phyloP scores from a whole-genome alignment of 2,113 vertebrate species.

The Vimba vimba region DNA sequence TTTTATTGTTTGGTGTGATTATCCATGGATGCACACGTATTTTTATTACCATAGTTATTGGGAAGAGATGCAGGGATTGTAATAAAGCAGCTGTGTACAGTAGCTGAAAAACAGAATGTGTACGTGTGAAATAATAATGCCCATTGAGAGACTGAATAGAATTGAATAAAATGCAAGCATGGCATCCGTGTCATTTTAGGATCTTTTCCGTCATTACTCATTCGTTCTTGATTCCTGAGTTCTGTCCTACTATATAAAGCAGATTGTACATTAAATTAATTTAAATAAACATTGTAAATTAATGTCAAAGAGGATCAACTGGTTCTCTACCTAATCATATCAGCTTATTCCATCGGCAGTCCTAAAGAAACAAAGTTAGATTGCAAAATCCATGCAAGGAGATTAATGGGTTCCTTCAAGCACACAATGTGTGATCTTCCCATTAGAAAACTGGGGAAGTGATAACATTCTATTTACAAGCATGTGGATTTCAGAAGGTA shows the following conservation, averaged over 20 bases:
- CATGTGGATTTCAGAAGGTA: constrained; percentile 31
- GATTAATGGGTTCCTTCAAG: constrained; percentile 29
- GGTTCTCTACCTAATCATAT: background rate
- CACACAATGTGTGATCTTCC: constrained; percentile 6
- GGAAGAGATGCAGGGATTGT: background rate
- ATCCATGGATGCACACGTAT: constrained; percentile 22
- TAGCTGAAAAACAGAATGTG: background rate
- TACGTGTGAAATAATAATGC: background rate
- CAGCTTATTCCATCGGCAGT: constrained; percentile 18
- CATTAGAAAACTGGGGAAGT: background rate
- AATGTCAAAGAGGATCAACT: background rate
- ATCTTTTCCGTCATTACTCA: background rate
- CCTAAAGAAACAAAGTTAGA: background rate
- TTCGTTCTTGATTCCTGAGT: background rate
- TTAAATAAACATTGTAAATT: background rate
- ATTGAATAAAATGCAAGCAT: background rate
- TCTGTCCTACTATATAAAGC: background rate
- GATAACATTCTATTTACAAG: constrained; percentile 42
- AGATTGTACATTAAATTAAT: too few relatives aligned
- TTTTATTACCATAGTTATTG: constrained; percentile 2
- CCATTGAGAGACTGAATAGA: background rate
- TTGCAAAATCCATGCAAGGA: constrained; percentile 26
- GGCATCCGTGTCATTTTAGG: background rate
- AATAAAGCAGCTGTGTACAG: background rate
- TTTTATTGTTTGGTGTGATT: constrained; percentile 31